Percentiles rank a stretch among this genome's conserved stretches.
phyloP scores from a whole-genome alignment of 2,113 vertebrate genomes.

The Echinops telfairi region DNA sequence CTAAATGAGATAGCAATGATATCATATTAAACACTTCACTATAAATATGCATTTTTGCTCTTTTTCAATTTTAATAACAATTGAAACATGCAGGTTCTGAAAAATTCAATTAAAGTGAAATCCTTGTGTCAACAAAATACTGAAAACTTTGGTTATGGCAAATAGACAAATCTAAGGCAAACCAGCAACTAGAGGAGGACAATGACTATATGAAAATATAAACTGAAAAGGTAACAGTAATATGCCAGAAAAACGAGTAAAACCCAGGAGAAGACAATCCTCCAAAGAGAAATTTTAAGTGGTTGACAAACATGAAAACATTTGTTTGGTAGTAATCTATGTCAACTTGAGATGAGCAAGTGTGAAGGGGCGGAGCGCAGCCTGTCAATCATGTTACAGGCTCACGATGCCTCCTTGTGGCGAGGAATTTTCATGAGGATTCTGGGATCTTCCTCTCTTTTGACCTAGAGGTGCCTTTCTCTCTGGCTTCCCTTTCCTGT shows the following conservation, averaged over 20 bases:
- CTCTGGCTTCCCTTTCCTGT: too few species aligned
- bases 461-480: too few species aligned
- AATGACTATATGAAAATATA: not conserved
- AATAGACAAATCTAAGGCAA: not conserved
- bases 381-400: too few species aligned
- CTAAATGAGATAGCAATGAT: not conserved
- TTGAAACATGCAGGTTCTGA: not conserved
- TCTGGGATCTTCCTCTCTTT: too few species aligned
- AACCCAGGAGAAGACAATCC: not conserved
- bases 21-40: not conserved
- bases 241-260: not conserved
- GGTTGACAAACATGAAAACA: not conserved
- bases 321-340: too few species aligned
- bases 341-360: too few species aligned
- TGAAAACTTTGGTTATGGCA: slow-evolving; percentile 1
- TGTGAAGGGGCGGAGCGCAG: too few species aligned
- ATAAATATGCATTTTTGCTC: not conserved
- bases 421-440: too few species aligned
- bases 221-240: slow-evolving; percentile 5
- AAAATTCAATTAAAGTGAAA: slow-evolving; percentile 15
- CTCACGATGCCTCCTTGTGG: too few species aligned
- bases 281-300: slow-evolving; percentile 18
- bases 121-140: not conserved
- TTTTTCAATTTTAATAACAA: not conserved
- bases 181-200: not conserved